A percentile compares a stretch with the other conserved stretches of the same genome.
phyloP scores from a whole-genome alignment of 2,888 invertebrate species.

The Cryptosula pallasiana region DNA sequence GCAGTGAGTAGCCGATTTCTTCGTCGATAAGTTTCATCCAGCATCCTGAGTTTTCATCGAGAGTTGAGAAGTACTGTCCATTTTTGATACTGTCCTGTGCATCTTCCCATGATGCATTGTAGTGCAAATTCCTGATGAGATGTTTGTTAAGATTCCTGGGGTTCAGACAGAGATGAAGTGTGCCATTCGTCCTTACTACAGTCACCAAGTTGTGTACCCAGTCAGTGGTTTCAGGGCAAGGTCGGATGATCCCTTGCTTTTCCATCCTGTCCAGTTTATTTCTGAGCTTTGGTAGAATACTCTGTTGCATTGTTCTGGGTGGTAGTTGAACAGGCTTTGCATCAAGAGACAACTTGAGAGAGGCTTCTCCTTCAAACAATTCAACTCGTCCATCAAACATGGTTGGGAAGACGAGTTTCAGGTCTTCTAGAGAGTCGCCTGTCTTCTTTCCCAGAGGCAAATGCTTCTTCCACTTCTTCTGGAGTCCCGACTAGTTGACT shows the following conservation, averaged over 20 bases:
- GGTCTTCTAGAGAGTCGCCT: background rate
- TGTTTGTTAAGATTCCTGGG: background rate
- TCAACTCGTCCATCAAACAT: background rate
- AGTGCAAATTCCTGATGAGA: background rate
- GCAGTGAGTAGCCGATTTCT: background rate
- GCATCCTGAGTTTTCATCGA: background rate
- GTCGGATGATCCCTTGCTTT: background rate
- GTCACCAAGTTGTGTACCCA: background rate
- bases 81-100: background rate
- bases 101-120: background rate
- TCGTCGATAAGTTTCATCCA: background rate
- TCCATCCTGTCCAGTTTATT: background rate
- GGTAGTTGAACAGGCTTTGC: background rate
- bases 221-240: background rate
- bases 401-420: background rate
- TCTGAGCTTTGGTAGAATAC: background rate
- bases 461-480: too few relatives aligned
- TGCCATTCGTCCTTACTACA: background rate
- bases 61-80: background rate
- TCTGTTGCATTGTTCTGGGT: background rate
- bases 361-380: background rate
- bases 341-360: background rate
- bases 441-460: too few relatives aligned
- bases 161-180: background rate
- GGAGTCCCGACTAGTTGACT: too few relatives aligned